phyloP scores from a whole-genome alignment of 2,797 vertebrate genomes.

The Prunella strophiata region DNA sequence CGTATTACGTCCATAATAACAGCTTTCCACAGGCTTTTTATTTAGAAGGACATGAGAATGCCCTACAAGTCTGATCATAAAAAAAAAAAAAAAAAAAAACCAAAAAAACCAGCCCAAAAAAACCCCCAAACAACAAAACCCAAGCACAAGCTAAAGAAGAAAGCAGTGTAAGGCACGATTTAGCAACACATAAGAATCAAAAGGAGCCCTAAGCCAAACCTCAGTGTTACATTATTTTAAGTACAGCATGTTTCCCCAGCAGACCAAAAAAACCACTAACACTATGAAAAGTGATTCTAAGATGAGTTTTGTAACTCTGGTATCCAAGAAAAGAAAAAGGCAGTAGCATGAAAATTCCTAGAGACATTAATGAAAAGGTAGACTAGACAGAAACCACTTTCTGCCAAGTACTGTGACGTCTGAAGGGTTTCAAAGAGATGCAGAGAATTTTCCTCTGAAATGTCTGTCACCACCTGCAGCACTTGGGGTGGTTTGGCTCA shows the following conservation, averaged over 20 bases:
- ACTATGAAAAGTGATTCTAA: constrained; percentile 21
- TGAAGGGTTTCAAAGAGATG: neutral
- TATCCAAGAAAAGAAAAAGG: constrained; percentile 43
- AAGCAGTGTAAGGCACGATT: neutral
- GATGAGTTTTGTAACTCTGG: neutral
- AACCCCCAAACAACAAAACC: neutral
- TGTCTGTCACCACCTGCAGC: constrained; percentile 58
- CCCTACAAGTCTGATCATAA: neutral
- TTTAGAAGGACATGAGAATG: neutral
- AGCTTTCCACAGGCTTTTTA: neutral
- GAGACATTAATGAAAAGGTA: constrained; percentile 50
- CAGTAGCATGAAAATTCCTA: neutral
- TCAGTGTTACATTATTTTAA: constrained; percentile 46
- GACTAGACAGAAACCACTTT: constrained; percentile 24
- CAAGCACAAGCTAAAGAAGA: neutral
- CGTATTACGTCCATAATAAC: neutral
- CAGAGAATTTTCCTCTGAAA: constrained; percentile 44
- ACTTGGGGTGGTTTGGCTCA: constrained; percentile 17
- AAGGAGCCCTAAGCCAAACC: constrained; percentile 36
- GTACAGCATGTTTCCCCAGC: neutral
- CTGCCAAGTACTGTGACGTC: neutral
- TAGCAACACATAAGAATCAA: constrained; percentile 10
- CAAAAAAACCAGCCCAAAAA: no score
- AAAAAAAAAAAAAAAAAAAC: neutral
- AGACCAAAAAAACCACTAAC: neutral